Evolutionary conservation across 2,888 invertebrate genomes (phyloP).

Genomic region (Drosophila maculinotata): DNA sequence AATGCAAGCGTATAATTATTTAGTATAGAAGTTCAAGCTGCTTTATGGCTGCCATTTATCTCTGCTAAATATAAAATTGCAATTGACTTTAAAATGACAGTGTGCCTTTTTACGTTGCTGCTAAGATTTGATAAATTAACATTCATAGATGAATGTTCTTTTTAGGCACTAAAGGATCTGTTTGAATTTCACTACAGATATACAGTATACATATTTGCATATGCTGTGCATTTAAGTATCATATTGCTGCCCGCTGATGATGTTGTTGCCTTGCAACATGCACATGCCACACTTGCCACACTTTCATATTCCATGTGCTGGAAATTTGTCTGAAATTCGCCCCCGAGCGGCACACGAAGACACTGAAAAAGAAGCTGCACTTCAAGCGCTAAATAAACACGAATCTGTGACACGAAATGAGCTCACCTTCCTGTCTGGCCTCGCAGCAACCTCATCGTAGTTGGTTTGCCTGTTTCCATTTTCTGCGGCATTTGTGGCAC

Average conservation of each 20-base stretch:
- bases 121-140: slow-evolving; percentile 10
- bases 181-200: too few relatives aligned
- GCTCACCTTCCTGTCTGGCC: slow-evolving; percentile 23
- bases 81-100: slow-evolving; percentile 28
- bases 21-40: too few relatives aligned
- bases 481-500: slow-evolving; percentile 26
- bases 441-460: not conserved
- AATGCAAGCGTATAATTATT: too few relatives aligned
- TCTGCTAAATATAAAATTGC: slow-evolving; percentile 27
- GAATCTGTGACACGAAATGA: slow-evolving; percentile 64
- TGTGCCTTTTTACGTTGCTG: slow-evolving; percentile 4
- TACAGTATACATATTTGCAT: too few relatives aligned
- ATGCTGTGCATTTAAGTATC: slow-evolving; percentile 19
- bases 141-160: slow-evolving; percentile 6
- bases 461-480: slow-evolving; percentile 28
- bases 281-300: not conserved
- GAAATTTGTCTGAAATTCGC: slow-evolving; percentile 8
- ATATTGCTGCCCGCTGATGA: slow-evolving; percentile 2
- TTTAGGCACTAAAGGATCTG: too few relatives aligned
- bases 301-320: slow-evolving; percentile 20
- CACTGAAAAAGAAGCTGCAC: not conserved
- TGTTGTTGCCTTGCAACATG: slow-evolving; percentile 2
- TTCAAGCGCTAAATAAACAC: slow-evolving; percentile 23
- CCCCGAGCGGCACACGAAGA: slow-evolving; percentile 3
- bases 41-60: slow-evolving; percentile 35